phyloP scores from a whole-genome alignment of 1,140 invertebrate species.

The Linepithema humile region DNA sequence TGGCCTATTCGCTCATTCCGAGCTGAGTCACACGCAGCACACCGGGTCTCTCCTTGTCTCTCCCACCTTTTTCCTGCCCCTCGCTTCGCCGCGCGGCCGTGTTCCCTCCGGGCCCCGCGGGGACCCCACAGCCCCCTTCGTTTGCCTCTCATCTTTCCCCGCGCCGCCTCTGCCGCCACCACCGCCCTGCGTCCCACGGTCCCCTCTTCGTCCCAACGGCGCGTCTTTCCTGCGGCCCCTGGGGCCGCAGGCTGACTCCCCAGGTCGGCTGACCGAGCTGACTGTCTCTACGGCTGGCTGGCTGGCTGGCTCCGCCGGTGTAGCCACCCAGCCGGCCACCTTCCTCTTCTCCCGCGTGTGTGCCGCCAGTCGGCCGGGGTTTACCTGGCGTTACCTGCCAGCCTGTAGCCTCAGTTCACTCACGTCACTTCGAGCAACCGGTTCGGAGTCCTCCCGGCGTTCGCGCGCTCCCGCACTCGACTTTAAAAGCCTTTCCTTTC shows the following conservation, averaged over 20 bases:
- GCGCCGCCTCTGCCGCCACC: background rate
- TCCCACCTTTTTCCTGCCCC: constrained; percentile 44
- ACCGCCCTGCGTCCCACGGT: constrained; percentile 44
- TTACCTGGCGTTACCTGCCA: constrained; percentile 84
- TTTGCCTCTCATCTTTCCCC: constrained; percentile 26
- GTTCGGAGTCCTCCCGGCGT: constrained; percentile 75
- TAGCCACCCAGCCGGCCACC: constrained; percentile 64
- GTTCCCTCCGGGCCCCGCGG: constrained; percentile 21
- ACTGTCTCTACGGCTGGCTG: constrained; percentile 71
- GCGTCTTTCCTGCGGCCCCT: constrained; percentile 67
- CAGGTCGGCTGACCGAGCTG: constrained; percentile 69
- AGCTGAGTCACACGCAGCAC: constrained; percentile 77
- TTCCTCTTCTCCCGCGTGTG: constrained; percentile 66
- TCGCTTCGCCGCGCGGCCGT: constrained; percentile 6
- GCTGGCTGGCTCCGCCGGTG: constrained; percentile 64
- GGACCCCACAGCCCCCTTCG: background rate
- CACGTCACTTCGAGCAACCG: constrained; percentile 84
- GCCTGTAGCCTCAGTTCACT: constrained; percentile 82
- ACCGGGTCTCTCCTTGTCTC: constrained; percentile 52
- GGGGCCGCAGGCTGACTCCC: constrained; percentile 73
- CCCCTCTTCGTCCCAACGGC: constrained; percentile 23
- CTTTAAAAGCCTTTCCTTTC: constrained; percentile 67
- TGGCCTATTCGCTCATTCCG: constrained; percentile 76
- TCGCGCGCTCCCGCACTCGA: constrained; percentile 54
- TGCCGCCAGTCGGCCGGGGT: constrained; percentile 69